Conservation (phyloP, 2,113 vertebrate genomes). For the Odocoileus hemionus region DNA sequence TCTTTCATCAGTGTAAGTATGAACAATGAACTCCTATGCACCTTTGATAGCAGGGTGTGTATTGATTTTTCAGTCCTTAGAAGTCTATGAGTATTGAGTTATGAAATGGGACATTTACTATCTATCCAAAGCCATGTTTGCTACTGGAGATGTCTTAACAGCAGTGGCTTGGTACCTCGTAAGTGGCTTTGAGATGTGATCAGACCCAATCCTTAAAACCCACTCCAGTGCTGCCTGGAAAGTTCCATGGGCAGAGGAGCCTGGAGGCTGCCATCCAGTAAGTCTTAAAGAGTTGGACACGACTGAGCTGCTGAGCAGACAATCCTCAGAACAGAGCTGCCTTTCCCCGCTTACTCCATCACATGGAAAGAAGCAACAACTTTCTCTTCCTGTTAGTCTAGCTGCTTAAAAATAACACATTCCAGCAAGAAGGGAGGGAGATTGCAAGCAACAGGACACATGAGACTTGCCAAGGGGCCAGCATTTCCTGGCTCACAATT, state of each 20-base stretch:
- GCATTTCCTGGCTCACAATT: conserved; percentile 90
- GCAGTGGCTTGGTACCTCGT: not conserved
- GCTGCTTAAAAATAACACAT: conserved; percentile 68
- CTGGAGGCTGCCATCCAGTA: not conserved
- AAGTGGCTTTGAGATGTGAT: not conserved
- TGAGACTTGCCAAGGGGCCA: conserved; percentile 65
- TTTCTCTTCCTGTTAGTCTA: conserved; percentile 63
- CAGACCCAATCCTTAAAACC: not conserved
- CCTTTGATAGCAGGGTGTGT: not conserved
- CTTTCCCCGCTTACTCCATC: not conserved
- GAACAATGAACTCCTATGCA: not conserved
- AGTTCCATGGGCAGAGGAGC: not conserved
- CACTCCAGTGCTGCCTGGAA: not conserved
- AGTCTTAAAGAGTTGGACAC: not conserved
- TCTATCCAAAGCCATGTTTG: not conserved
- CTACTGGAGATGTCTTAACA: not conserved
- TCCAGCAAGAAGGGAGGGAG: conserved; percentile 53
- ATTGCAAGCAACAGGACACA: conserved; percentile 63
- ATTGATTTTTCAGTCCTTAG: not conserved
- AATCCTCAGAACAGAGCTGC: not conserved
- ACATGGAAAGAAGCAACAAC: conserved; percentile 41
- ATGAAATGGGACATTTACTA: not conserved
- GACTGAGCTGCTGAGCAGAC: not conserved
- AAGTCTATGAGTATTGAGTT: not conserved
- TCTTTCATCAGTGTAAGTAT: not conserved